Percentiles rank a stretch among this genome's conserved stretches.
These are phyloP conservation scores for Rambutsinella grinnellia DNA, from an alignment of 2,888 invertebrate species.

Conservation along the genomic window DNA sequence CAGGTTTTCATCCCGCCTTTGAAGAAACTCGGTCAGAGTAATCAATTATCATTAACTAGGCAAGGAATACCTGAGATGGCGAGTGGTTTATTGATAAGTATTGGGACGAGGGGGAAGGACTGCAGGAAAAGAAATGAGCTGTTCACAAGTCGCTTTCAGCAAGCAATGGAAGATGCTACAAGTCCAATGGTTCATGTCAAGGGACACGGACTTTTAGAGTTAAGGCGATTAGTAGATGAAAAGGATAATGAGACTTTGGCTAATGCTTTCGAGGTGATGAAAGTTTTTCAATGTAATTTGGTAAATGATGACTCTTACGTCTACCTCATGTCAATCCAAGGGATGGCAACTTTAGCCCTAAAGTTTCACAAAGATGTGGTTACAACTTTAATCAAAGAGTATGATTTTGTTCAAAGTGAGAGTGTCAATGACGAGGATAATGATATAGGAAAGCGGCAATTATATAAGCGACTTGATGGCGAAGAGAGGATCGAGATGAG, in stretches of 20 bases:
- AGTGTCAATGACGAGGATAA: slow-evolving; percentile 67
- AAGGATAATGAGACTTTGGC: slow-evolving; percentile 76
- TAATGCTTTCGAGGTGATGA: slow-evolving; percentile 77
- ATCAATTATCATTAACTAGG: slow-evolving; percentile 21
- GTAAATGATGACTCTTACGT: slow-evolving; percentile 85
- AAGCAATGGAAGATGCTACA: slow-evolving; percentile 78
- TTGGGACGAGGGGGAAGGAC: slow-evolving; percentile 60
- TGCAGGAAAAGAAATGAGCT: slow-evolving; percentile 64
- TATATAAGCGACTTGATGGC: slow-evolving; percentile 17
- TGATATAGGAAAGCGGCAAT: not conserved
- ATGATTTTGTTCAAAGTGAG: slow-evolving; percentile 67
- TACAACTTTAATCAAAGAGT: slow-evolving; percentile 78
- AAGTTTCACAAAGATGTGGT: slow-evolving; percentile 79
- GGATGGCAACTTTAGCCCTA: slow-evolving; percentile 78
- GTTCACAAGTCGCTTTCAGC: slow-evolving; percentile 71
- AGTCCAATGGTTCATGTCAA: slow-evolving; percentile 83
- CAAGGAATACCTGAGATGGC: slow-evolving; percentile 56
- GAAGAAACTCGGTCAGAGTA: slow-evolving; percentile 32
- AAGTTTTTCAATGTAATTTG: slow-evolving; percentile 82
- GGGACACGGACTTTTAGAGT: slow-evolving; percentile 82
- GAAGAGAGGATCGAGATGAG: slow-evolving; percentile 70
- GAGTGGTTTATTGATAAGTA: slow-evolving; percentile 52
- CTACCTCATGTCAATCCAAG: slow-evolving; percentile 83
- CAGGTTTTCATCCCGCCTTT: slow-evolving; percentile 55
- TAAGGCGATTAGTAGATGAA: slow-evolving; percentile 79